Evolutionary conservation across 2,888 invertebrate genomes (phyloP).

Genomic region (Drosophila putrida): DNA sequence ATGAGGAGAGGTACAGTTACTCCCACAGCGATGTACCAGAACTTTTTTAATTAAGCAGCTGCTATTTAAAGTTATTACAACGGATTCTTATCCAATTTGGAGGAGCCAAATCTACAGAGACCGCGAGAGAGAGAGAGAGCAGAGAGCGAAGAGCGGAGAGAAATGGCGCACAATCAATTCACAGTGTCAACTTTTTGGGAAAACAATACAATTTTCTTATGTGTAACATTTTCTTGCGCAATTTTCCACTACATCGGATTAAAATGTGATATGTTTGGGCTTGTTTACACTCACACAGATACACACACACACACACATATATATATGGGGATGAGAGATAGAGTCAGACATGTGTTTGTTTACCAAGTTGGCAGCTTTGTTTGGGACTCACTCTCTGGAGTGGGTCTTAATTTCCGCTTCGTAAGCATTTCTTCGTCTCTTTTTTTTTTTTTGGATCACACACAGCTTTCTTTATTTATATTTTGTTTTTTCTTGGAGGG

Average conservation of each 20-base stretch:
- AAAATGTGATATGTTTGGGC: constrained; percentile 81
- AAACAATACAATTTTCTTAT: constrained; percentile 64
- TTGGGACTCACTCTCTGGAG: constrained; percentile 59
- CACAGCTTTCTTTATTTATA: constrained; percentile 20
- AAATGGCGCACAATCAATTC: constrained; percentile 73
- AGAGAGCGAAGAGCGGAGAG: constrained; percentile 20
- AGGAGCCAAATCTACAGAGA: constrained; percentile 12
- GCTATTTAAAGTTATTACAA: constrained; percentile 62
- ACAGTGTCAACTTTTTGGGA: constrained; percentile 31
- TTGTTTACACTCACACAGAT: constrained; percentile 67
- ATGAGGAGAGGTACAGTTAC: neutral
- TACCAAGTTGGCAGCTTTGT: constrained; percentile 79
- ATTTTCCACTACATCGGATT: constrained; percentile 81
- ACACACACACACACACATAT: neutral
- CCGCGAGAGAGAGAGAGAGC: too few species aligned
- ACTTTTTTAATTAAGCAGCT: constrained; percentile 65
- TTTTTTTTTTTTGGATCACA: constrained; percentile 29
- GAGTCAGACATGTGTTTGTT: constrained; percentile 74
- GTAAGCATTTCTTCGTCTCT: constrained; percentile 72
- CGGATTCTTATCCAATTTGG: constrained; percentile 57
- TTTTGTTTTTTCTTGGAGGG: neutral
- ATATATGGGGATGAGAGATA: constrained; percentile 8
- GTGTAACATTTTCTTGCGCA: constrained; percentile 60
- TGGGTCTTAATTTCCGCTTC: constrained; percentile 81
- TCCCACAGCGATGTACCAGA: neutral